Percentiles rank a stretch among this genome's conserved stretches.
These are phyloP conservation scores for Pheosia gnoma DNA, from an alignment of 2,888 invertebrate genomes.

Conservation along the genomic window DNA sequence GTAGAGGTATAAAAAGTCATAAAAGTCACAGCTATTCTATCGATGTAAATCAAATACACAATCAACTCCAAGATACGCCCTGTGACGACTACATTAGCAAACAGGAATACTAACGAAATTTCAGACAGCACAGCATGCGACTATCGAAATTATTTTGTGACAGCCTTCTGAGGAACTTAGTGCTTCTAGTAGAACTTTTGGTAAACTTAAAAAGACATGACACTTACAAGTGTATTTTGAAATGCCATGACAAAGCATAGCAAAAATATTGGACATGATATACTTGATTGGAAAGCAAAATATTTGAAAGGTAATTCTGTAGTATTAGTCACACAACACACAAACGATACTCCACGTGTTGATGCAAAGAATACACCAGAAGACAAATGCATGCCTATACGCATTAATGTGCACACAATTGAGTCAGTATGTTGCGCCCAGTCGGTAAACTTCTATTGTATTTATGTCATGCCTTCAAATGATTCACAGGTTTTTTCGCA, in stretches of 20 bases:
- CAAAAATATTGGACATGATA: no score
- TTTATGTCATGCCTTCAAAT: background rate
- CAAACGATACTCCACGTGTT: background rate
- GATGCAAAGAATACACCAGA: conserved; percentile 1
- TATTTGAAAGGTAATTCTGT: background rate
- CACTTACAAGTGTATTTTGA: no score
- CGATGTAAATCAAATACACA: background rate
- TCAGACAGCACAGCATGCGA: background rate
- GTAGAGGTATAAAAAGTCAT: no score
- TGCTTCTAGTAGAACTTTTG: no score
- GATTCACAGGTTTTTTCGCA: background rate
- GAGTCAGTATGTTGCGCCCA: background rate
- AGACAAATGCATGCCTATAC: background rate
- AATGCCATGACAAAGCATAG: no score
- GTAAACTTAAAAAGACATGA: no score
- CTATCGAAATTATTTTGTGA: background rate
- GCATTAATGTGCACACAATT: background rate
- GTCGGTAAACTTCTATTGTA: conserved; percentile 6
- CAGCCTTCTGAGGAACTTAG: no score
- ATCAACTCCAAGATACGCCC: background rate
- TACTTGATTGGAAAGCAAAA: background rate
- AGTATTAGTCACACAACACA: background rate
- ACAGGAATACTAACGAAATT: background rate
- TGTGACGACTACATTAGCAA: background rate
- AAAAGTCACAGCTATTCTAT: no score